These are phyloP conservation scores for Allolobophora icterica DNA, from an alignment of 2,888 invertebrate genomes.

Conservation along the genomic window DNA sequence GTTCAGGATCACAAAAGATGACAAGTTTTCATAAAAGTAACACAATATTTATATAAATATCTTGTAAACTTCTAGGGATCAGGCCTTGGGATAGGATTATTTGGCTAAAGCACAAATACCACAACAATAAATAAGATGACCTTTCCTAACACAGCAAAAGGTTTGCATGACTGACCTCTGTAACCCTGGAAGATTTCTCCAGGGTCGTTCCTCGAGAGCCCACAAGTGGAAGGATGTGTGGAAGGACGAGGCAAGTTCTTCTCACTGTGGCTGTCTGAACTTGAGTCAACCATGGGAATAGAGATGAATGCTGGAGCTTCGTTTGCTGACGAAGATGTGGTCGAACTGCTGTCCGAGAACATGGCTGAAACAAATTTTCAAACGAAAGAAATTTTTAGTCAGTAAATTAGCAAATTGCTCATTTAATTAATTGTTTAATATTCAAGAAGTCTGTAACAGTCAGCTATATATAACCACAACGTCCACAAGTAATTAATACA, in stretches of 20 bases:
- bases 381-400: background rate
- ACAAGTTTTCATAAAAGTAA: too few relatives aligned
- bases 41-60: too few relatives aligned
- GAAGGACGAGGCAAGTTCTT: background rate
- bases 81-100: background rate
- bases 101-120: background rate
- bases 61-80: too few relatives aligned
- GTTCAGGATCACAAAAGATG: too few relatives aligned
- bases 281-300: background rate
- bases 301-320: conserved; percentile 20
- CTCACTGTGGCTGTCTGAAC: conserved; percentile 25
- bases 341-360: conserved; percentile 28
- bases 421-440: background rate
- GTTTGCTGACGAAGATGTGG: background rate
- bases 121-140: background rate
- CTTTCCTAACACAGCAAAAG: background rate
- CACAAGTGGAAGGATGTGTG: background rate
- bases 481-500: background rate
- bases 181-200: conserved; percentile 23
- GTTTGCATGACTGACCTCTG: background rate
- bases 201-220: background rate
- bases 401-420: background rate
- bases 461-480: background rate
- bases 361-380: conserved; percentile 9
- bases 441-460: background rate